Evolutionary conservation across 2,888 invertebrate genomes (phyloP).

Genomic region (Notocelia uddmanniana): DNA sequence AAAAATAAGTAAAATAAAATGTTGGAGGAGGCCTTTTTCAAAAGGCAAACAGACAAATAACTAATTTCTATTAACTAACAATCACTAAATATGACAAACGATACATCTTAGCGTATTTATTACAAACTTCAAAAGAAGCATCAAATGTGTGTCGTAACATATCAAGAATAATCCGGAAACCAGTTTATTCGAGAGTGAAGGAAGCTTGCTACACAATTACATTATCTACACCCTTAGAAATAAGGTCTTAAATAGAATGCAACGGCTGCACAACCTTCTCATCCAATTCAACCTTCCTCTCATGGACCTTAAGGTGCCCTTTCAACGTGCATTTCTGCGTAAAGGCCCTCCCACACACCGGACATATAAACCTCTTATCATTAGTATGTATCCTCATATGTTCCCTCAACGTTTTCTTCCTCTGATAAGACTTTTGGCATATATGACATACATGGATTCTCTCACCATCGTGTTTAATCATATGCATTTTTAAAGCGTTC

Average conservation of each 20-base stretch:
- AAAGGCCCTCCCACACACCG: constrained; percentile 77
- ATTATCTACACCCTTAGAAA: too few relatives aligned
- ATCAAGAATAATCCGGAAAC: too few relatives aligned
- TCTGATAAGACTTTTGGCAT: constrained; percentile 81
- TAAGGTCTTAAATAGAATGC: constrained; percentile 58
- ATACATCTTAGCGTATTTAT: too few relatives aligned
- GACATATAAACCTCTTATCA: constrained; percentile 77
- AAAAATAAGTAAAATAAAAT: too few relatives aligned
- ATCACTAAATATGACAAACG: too few relatives aligned
- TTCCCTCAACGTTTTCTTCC: constrained; percentile 76
- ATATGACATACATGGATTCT: constrained; percentile 81
- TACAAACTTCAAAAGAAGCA: too few relatives aligned
- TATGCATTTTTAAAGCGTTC: constrained; percentile 85
- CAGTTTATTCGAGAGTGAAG: too few relatives aligned
- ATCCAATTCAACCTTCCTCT: constrained; percentile 68
- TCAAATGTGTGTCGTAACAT: too few relatives aligned
- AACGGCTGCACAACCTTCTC: constrained; percentile 60
- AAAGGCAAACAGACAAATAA: too few relatives aligned
- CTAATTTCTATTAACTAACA: too few relatives aligned
- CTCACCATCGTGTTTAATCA: constrained; percentile 84
- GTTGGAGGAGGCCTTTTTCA: too few relatives aligned
- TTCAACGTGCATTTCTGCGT: constrained; percentile 81
- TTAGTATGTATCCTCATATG: constrained; percentile 80
- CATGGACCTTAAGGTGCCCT: constrained; percentile 78
- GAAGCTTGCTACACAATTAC: too few relatives aligned